Evolutionary conservation across 2,797 vertebrate species (phyloP).

Genomic region (Acanthurus leucopareius): DNA sequence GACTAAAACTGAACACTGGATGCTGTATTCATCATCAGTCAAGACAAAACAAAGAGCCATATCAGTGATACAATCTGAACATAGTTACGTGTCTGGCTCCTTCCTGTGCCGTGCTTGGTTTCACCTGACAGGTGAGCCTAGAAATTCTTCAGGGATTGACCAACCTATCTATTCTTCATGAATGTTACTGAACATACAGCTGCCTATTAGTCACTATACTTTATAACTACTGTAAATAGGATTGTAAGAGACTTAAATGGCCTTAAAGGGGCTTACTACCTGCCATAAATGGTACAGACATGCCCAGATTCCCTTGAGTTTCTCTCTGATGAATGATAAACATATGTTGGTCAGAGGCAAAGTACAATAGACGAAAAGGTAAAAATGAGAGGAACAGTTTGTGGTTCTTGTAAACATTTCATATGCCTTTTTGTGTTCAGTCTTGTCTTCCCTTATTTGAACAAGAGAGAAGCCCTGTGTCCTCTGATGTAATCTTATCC

Average conservation of each 20-base stretch:
- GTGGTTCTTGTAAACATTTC: not conserved
- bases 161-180: not conserved
- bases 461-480: constrained; percentile 3
- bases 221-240: too few relatives aligned
- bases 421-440: not conserved
- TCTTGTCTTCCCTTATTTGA: constrained; percentile 27
- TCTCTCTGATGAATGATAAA: not conserved
- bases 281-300: not conserved
- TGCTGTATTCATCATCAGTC: not conserved
- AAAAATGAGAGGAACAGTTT: not conserved
- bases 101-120: constrained; percentile 26
- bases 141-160: constrained; percentile 26
- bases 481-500: not conserved
- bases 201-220: constrained; percentile 6
- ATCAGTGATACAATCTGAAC: constrained; percentile 45
- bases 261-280: not conserved
- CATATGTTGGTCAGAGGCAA: not conserved
- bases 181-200: constrained; percentile 16
- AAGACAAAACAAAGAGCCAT: constrained; percentile 41
- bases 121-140: constrained; percentile 44
- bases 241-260: not conserved
- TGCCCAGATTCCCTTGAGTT: not conserved
- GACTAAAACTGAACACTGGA: not conserved
- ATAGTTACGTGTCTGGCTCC: not conserved
- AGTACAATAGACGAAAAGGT: not conserved